A percentile compares a stretch with the other conserved stretches of the same genome.
phyloP scores from a whole-genome alignment of 1,140 invertebrate species.

The Lineus longissimus region DNA sequence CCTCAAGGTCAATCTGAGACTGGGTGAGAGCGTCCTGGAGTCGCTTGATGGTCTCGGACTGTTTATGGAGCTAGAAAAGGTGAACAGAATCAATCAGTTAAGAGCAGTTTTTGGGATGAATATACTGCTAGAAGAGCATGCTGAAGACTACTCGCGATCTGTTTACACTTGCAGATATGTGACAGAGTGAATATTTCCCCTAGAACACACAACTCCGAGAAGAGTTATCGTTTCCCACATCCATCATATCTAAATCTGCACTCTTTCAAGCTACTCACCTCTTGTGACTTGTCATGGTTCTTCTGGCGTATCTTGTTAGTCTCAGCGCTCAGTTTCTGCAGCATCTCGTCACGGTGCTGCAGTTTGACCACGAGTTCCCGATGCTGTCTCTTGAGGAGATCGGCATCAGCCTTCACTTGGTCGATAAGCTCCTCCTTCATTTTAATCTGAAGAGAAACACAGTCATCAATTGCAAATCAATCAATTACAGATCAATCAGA shows the following conservation, averaged over 20 bases:
- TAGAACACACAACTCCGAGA: no score
- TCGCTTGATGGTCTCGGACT: conserved; percentile 44
- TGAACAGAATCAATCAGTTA: background rate
- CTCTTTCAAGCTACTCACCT: no score
- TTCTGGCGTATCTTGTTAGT: conserved; percentile 41
- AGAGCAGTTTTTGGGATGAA: no score
- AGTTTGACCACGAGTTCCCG: conserved; percentile 43
- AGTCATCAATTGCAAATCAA: conserved; percentile 10
- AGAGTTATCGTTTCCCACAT: no score
- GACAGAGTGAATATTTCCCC: no score
- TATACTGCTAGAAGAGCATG: no score
- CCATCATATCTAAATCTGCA: no score
- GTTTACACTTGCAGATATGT: no score
- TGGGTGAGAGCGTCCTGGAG: conserved; percentile 45
- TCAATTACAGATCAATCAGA: background rate
- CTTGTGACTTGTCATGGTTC: conserved; percentile 40
- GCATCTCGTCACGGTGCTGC: conserved; percentile 42
- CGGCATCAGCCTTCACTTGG: conserved; percentile 37
- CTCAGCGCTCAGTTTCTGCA: conserved; percentile 44
- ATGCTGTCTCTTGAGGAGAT: conserved; percentile 41
- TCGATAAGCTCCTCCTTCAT: conserved; percentile 44
- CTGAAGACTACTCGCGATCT: no score
- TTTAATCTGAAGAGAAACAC: conserved; percentile 24
- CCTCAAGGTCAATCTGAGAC: conserved; percentile 43
- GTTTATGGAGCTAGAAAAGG: conserved; percentile 31